phyloP scores from a whole-genome alignment of 2,113 vertebrate species.

The Strix uralensis region DNA sequence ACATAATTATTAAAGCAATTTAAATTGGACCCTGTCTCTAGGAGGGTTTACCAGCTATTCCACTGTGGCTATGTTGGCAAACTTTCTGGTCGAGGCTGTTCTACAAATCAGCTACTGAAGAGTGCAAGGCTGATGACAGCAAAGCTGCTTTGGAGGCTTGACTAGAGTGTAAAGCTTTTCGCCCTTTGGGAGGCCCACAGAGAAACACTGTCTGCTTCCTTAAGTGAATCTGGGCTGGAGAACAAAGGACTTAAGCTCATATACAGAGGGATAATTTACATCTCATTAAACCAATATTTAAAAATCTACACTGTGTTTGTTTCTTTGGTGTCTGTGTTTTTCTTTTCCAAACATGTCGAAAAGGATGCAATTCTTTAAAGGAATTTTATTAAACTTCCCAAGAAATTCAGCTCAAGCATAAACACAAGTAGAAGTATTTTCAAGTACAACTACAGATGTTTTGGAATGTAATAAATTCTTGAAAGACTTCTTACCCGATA shows the following conservation, averaged over 20 bases:
- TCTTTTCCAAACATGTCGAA: background rate
- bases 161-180: background rate
- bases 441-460: background rate
- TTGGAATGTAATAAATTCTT: background rate
- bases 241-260: slow-evolving; percentile 32
- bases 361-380: background rate
- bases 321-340: background rate
- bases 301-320: background rate
- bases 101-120: background rate
- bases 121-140: background rate
- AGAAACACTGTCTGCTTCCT: slow-evolving; percentile 21
- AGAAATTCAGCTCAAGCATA: background rate
- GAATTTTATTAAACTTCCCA: background rate
- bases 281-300: slow-evolving; percentile 19
- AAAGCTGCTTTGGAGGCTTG: background rate
- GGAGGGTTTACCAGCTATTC: background rate
- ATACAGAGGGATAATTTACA: slow-evolving; percentile 1
- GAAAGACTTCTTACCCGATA: background rate
- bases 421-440: background rate
- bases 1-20: background rate
- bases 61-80: background rate
- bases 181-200: background rate
- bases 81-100: background rate
- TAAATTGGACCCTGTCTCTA: background rate
- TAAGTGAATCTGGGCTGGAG: background rate